Evolutionary conservation across 2,888 invertebrate species (phyloP).

Genomic region (Camptogramma bilineatum): DNA sequence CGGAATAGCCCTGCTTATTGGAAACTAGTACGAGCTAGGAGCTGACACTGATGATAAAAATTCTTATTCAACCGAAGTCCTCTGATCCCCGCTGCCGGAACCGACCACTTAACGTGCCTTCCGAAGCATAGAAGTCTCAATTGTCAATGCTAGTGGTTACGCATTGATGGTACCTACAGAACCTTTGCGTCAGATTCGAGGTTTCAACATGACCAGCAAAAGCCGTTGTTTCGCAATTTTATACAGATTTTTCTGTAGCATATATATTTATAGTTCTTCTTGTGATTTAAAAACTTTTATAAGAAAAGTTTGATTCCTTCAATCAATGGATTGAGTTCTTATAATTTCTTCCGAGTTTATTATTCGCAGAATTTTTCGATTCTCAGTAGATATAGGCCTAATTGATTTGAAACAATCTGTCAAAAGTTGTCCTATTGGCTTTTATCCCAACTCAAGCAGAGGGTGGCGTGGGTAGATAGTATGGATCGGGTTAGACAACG

Average conservation of each 20-base stretch:
- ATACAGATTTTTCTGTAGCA: neutral
- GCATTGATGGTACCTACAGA: neutral
- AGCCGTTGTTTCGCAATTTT: neutral
- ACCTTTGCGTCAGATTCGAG: neutral
- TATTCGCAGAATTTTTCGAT: neutral
- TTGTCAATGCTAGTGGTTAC: neutral
- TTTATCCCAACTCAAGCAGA: slow-evolving; percentile 15
- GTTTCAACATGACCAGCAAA: neutral
- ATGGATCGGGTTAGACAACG: slow-evolving; percentile 2
- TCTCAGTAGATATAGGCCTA: neutral
- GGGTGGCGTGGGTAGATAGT: slow-evolving; percentile 12
- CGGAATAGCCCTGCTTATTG: too few relatives aligned
- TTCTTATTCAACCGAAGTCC: neutral
- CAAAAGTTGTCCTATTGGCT: slow-evolving; percentile 15
- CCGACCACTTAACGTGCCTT: neutral
- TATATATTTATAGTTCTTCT: too few relatives aligned
- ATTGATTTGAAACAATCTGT: slow-evolving; percentile 16
- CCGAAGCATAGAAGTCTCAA: neutral
- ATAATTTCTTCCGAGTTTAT: neutral
- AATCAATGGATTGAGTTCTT: neutral
- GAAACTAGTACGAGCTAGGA: too few relatives aligned
- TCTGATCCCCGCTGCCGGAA: neutral
- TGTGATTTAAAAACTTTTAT: neutral
- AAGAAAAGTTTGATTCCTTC: neutral
- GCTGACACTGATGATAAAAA: neutral